phyloP scores from a whole-genome alignment of 1,140 invertebrate species.

The Drosophila aff. region DNA sequence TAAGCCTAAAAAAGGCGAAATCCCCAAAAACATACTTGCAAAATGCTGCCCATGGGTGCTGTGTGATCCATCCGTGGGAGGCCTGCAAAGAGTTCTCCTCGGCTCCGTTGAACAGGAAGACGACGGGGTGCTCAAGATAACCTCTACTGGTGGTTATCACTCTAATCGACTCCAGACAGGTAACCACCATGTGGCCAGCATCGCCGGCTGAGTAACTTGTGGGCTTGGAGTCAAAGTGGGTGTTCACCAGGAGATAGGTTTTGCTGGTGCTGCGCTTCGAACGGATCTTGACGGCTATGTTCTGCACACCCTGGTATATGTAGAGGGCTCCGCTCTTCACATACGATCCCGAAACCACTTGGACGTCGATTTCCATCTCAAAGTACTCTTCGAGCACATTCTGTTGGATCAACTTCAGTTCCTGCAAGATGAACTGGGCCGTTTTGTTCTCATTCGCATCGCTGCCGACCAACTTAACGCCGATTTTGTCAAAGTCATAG shows the following conservation, averaged over 20 bases:
- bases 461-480: slow-evolving; percentile 88
- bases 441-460: slow-evolving; percentile 88
- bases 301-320: slow-evolving; percentile 89
- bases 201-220: slow-evolving; percentile 91
- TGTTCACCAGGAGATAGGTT: slow-evolving; percentile 92
- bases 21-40: slow-evolving; percentile 73
- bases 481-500: slow-evolving; percentile 88
- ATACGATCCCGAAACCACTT: slow-evolving; percentile 89
- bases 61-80: slow-evolving; percentile 92
- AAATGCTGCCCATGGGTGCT: slow-evolving; percentile 90
- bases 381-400: slow-evolving; percentile 46
- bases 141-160: slow-evolving; percentile 46
- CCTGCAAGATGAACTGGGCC: slow-evolving; percentile 86
- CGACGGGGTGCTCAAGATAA: slow-evolving; percentile 83
- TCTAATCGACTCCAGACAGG: slow-evolving; percentile 93
- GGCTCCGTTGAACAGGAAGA: slow-evolving; percentile 95
- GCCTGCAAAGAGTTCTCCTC: slow-evolving; percentile 88
- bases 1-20: slow-evolving; percentile 57
- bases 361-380: slow-evolving; percentile 61
- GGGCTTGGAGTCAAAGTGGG: slow-evolving; percentile 96
- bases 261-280: slow-evolving; percentile 75
- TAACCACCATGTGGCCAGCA: slow-evolving; percentile 94
- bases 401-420: slow-evolving; percentile 41
- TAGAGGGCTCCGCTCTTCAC: slow-evolving; percentile 90
- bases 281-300: slow-evolving; percentile 91